Percentiles rank a stretch among this genome's conserved stretches.
Evolutionary conservation across 2,113 vertebrate species (phyloP).

Genomic region (Arothron firmamentum): DNA sequence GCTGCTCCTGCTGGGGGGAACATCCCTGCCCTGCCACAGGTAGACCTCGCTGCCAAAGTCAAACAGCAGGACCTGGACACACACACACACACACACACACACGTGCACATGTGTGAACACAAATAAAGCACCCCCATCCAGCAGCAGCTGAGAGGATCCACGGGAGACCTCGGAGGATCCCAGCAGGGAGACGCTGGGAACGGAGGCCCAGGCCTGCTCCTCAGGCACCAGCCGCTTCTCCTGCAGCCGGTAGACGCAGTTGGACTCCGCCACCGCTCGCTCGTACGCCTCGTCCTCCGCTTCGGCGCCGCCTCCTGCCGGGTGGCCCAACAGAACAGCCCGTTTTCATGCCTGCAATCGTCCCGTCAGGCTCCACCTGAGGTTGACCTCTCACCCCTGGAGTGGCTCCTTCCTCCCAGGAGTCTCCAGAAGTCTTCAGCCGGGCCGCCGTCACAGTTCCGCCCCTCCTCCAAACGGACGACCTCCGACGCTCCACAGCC

Average conservation of each 20-base stretch:
- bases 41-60: slow-evolving; percentile 81
- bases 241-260: slow-evolving; percentile 76
- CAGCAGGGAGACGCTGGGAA: slow-evolving; percentile 68
- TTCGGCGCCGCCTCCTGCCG: slow-evolving; percentile 57
- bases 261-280: slow-evolving; percentile 72
- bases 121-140: not conserved
- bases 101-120: not conserved
- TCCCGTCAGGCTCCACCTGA: too few species aligned
- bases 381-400: slow-evolving; percentile 60
- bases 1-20: slow-evolving; percentile 56
- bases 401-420: slow-evolving; percentile 68
- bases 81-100: not conserved
- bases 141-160: not conserved
- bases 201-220: slow-evolving; percentile 73
- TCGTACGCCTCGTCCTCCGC: slow-evolving; percentile 78
- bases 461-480: slow-evolving; percentile 72
- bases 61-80: slow-evolving; percentile 73
- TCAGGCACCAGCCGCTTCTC: slow-evolving; percentile 75
- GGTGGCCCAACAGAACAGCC: not conserved
- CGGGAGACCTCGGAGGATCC: slow-evolving; percentile 67
- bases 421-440: slow-evolving; percentile 75
- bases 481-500: slow-evolving; percentile 69
- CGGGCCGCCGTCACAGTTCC: slow-evolving; percentile 57
- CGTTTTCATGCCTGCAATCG: not conserved
- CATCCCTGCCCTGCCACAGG: slow-evolving; percentile 76